Conservation (phyloP, 2,113 vertebrate genomes). For the Rhizomys pruinosus region DNA sequence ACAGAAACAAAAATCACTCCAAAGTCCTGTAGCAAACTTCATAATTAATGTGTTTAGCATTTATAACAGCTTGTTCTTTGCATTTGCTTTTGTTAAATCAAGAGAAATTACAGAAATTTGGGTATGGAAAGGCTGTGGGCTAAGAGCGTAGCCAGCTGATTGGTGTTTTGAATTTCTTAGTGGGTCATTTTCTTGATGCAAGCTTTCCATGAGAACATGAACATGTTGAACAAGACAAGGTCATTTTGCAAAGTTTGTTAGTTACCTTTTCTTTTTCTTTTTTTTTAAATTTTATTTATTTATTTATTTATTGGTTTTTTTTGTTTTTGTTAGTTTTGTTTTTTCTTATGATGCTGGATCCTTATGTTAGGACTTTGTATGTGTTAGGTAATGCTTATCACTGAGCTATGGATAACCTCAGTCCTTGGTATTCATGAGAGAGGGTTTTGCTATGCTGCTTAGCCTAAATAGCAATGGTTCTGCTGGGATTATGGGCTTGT, state of each 20-base stretch:
- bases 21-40: background rate
- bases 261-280: too few species aligned
- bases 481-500: background rate
- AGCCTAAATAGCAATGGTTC: background rate
- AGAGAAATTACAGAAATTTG: slow-evolving; percentile 1
- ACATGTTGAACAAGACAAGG: background rate
- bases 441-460: background rate
- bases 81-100: background rate
- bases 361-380: background rate
- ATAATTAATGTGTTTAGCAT: background rate
- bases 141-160: background rate
- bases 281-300: too few species aligned
- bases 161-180: background rate
- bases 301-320: too few species aligned
- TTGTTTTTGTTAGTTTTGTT: too few species aligned
- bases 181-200: background rate
- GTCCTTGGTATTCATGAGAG: background rate
- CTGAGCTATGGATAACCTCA: accelerated
- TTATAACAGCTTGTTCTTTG: background rate
- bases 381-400: background rate
- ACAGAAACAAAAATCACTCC: background rate
- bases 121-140: background rate
- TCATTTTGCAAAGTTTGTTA: background rate
- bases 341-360: background rate
- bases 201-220: background rate